A percentile compares a stretch with the other conserved stretches of the same genome.
phyloP scores from a whole-genome alignment of 1,140 invertebrate genomes.

The Chrysomallon squamiferum region DNA sequence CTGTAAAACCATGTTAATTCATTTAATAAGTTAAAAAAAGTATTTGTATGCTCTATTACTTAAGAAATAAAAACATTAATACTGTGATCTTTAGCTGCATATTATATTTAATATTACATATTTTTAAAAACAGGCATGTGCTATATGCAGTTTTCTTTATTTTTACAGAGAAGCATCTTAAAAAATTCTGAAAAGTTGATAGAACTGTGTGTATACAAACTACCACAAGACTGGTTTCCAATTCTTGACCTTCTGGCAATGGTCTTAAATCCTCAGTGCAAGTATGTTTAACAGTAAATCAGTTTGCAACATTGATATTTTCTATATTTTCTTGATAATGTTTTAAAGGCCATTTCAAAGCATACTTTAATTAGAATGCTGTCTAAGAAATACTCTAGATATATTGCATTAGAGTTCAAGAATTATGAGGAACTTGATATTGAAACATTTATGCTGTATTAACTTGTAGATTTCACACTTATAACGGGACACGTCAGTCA shows the following conservation, averaged over 20 bases:
- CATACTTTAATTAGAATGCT: constrained; percentile 4
- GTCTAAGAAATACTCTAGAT: too few relatives aligned
- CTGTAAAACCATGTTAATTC: too few relatives aligned
- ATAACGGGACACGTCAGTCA: constrained; percentile 82
- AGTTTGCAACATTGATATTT: background rate
- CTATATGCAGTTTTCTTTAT: too few relatives aligned
- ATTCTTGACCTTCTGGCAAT: constrained; percentile 91
- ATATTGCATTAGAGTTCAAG: too few relatives aligned
- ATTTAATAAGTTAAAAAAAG: too few relatives aligned
- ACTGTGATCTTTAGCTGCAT: too few relatives aligned
- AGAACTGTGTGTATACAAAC: constrained; percentile 88
- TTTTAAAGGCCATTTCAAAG: background rate
- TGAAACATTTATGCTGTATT: too few relatives aligned
- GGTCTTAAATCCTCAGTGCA: constrained; percentile 91
- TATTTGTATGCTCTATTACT: too few relatives aligned
- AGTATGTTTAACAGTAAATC: constrained; percentile 70
- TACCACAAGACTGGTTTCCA: constrained; percentile 92
- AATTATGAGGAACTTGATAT: too few relatives aligned
- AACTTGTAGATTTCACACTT: constrained; percentile 83
- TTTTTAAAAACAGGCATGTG: too few relatives aligned
- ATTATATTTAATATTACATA: too few relatives aligned
- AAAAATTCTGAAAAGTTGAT: constrained; percentile 91
- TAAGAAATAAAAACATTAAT: too few relatives aligned
- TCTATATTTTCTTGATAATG: background rate
- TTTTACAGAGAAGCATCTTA: constrained; percentile 79